These are phyloP conservation scores for Leucoraja ocellata DNA, from an alignment of 2,797 vertebrate genomes.

Conservation along the genomic window DNA sequence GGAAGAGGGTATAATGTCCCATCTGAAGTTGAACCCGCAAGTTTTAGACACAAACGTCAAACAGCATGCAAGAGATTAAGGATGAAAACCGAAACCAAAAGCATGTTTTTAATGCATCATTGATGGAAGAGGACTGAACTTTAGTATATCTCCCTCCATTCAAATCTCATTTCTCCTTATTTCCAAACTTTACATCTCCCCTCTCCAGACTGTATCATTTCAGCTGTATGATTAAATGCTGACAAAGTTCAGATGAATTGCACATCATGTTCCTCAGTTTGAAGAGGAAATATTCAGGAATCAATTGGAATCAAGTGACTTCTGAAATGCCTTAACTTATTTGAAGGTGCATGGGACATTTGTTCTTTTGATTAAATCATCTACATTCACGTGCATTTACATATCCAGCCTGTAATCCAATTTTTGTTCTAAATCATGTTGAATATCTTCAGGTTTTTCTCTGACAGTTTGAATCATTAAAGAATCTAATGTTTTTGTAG, in stretches of 20 bases:
- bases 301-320: not conserved
- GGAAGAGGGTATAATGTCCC: too few species aligned
- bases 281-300: not conserved
- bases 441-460: not conserved
- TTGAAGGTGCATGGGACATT: not conserved
- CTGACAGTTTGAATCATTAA: not conserved
- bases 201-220: too few species aligned
- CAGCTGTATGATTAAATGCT: too few species aligned
- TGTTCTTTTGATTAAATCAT: constrained; percentile 21
- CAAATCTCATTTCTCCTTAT: too few species aligned
- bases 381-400: not conserved
- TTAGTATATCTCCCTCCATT: too few species aligned
- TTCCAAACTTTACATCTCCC: too few species aligned
- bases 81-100: too few species aligned
- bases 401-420: not conserved
- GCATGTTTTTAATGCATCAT: too few species aligned
- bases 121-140: too few species aligned
- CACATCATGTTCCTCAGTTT: not conserved
- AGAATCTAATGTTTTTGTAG: not conserved
- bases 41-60: too few species aligned
- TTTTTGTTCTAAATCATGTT: not conserved
- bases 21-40: too few species aligned
- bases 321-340: not conserved
- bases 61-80: too few species aligned
- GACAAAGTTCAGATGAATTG: not conserved